These are phyloP conservation scores for Drosophila paramelanica DNA, from an alignment of 2,888 invertebrate genomes.

Conservation along the genomic window DNA sequence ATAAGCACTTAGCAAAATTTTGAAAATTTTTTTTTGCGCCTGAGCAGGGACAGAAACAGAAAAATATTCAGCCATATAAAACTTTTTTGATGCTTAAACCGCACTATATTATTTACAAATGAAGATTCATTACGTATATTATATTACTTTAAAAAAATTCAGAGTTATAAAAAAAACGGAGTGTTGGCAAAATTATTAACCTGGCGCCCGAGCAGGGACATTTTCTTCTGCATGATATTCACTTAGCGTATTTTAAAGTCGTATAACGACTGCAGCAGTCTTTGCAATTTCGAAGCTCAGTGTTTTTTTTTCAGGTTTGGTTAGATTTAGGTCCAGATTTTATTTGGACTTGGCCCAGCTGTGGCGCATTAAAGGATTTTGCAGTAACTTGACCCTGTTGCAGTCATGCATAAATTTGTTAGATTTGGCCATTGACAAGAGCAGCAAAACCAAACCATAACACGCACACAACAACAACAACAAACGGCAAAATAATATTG, in stretches of 20 bases:
- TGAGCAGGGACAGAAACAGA: neutral
- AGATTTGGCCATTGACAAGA: conserved; percentile 70
- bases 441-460: conserved; percentile 43
- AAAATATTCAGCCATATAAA: no score
- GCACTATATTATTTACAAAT: no score
- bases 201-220: neutral
- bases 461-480: conserved; percentile 17
- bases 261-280: neutral
- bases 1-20: neutral
- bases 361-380: conserved; percentile 74
- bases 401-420: conserved; percentile 78
- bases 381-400: conserved; percentile 76
- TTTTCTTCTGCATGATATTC: neutral
- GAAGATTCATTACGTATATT: no score
- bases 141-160: no score
- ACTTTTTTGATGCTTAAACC: no score
- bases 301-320: conserved; percentile 32
- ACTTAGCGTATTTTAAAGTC: conserved; percentile 21
- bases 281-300: conserved; percentile 22
- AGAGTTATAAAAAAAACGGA: no score
- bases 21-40: neutral
- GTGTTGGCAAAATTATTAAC: neutral
- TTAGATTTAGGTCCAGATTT: conserved; percentile 42
- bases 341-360: conserved; percentile 51
- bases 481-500: conserved; percentile 56